A percentile compares a stretch with the other conserved stretches of the same genome.
Evolutionary conservation across 2,888 invertebrate species (phyloP).

Genomic region (Uloborus plumipes): DNA sequence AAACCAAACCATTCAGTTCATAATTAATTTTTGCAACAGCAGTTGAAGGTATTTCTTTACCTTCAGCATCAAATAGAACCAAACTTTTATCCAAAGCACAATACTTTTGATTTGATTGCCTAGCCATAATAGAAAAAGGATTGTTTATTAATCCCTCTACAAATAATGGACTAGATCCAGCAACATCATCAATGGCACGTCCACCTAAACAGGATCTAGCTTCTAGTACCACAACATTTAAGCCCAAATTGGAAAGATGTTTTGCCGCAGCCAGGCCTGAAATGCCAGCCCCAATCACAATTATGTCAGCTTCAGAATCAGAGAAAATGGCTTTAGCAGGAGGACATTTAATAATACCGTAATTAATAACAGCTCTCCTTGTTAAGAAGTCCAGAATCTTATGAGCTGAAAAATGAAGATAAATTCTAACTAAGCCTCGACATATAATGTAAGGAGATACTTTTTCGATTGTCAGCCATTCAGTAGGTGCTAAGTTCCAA

Average conservation of each 20-base stretch:
- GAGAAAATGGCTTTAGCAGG: constrained; percentile 25
- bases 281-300: constrained; percentile 73
- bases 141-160: constrained; percentile 74
- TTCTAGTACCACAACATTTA: constrained; percentile 73
- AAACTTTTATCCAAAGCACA: constrained; percentile 21
- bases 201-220: constrained; percentile 73
- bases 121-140: constrained; percentile 73
- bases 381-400: constrained; percentile 70
- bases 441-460: constrained; percentile 70
- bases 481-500: constrained; percentile 72
- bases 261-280: constrained; percentile 73
- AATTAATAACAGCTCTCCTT: constrained; percentile 71
- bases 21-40: constrained; percentile 10
- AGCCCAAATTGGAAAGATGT: constrained; percentile 72
- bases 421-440: constrained; percentile 71
- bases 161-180: constrained; percentile 72
- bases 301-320: constrained; percentile 68
- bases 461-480: constrained; percentile 70
- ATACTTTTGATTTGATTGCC: constrained; percentile 69
- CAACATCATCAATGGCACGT: constrained; percentile 70
- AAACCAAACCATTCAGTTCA: constrained; percentile 30
- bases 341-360: constrained; percentile 69
- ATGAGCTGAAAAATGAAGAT: constrained; percentile 69
- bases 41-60: constrained; percentile 18
- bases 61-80: constrained; percentile 19